Percentiles rank a stretch among this genome's conserved stretches.
These are phyloP conservation scores for Euproctis similis DNA, from an alignment of 2,888 invertebrate genomes.

Conservation along the genomic window DNA sequence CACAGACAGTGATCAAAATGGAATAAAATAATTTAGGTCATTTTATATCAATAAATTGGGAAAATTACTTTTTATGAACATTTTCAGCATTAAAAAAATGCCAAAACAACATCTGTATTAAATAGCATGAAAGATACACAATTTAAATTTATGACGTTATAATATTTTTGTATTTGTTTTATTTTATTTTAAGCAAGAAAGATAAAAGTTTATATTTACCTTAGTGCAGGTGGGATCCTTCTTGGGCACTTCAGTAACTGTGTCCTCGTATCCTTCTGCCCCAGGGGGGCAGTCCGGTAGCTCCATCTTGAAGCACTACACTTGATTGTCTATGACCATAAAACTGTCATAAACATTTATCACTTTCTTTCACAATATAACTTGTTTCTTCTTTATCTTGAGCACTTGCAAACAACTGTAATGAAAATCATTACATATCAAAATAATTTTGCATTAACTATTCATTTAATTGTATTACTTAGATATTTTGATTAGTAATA, in stretches of 20 bases:
- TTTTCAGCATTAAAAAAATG: too few relatives aligned
- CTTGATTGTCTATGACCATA: constrained; percentile 61
- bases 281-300: constrained; percentile 69
- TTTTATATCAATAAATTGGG: too few relatives aligned
- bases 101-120: too few relatives aligned
- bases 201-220: constrained; percentile 51
- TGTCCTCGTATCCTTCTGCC: constrained; percentile 65
- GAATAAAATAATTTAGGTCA: too few relatives aligned
- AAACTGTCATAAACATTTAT: constrained; percentile 49
- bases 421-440: constrained; percentile 36
- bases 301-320: constrained; percentile 69
- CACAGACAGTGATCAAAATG: too few relatives aligned
- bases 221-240: constrained; percentile 52
- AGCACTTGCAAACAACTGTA: constrained; percentile 39
- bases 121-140: too few relatives aligned
- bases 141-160: too few relatives aligned
- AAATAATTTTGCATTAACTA: too few relatives aligned
- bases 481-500: constrained; percentile 34
- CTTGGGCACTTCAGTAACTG: constrained; percentile 54
- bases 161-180: too few relatives aligned
- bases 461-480: constrained; percentile 11
- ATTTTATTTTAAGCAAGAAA: constrained; percentile 12
- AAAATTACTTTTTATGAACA: too few relatives aligned
- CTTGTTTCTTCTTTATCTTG: constrained; percentile 33
- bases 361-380: constrained; percentile 30